Conservation (phyloP, 2,888 invertebrate species). For the Tinea semifulvella region DNA sequence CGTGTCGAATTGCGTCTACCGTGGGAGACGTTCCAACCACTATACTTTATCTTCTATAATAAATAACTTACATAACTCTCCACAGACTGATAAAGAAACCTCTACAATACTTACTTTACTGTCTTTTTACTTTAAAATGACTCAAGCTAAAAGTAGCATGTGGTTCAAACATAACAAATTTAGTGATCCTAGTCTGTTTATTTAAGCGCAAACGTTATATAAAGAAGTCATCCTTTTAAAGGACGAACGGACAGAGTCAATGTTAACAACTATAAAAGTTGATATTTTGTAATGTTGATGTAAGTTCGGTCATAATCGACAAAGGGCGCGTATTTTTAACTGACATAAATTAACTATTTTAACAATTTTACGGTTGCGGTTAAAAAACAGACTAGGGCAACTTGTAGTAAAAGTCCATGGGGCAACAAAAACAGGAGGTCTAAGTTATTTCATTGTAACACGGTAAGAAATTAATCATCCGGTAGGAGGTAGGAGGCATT, state of each 20-base stretch:
- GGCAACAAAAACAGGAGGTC: conserved; percentile 12
- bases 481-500: conserved; percentile 8
- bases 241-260: too few relatives aligned
- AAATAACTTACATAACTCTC: conserved; percentile 9
- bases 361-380: too few relatives aligned
- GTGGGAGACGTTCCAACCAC: conserved; percentile 46
- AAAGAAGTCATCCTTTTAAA: too few relatives aligned
- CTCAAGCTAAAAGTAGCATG: neutral
- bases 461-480: conserved; percentile 9
- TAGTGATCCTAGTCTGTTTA: neutral
- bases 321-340: too few relatives aligned
- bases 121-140: neutral
- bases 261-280: too few relatives aligned
- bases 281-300: too few relatives aligned
- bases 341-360: too few relatives aligned
- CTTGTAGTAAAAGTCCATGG: too few relatives aligned
- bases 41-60: conserved; percentile 19
- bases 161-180: neutral
- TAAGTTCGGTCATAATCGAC: too few relatives aligned
- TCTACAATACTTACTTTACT: neutral
- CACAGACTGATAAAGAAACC: neutral
- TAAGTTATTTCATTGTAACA: conserved; percentile 1
- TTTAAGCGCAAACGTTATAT: too few relatives aligned
- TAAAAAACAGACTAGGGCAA: too few relatives aligned
- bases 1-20: conserved; percentile 59